Evolutionary conservation across 2,113 vertebrate genomes (phyloP).

Genomic region (Melozone crissalis): DNA sequence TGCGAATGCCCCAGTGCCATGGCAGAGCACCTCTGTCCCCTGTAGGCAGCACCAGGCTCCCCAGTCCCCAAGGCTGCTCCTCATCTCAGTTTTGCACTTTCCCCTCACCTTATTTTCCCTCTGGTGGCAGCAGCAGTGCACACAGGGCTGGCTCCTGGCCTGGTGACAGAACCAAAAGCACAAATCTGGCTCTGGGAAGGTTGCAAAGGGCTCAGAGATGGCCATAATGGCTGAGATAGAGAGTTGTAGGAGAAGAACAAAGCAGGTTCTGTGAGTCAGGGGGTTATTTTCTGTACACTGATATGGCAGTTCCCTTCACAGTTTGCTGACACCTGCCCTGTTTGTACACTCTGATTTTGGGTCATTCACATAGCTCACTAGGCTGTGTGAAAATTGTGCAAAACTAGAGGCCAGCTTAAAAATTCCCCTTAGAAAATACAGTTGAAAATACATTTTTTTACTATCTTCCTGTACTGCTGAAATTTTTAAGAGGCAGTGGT

Average conservation of each 20-base stretch:
- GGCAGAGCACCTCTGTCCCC: not conserved
- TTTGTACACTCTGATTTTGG: not conserved
- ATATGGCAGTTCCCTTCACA: not conserved
- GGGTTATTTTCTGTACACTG: not conserved
- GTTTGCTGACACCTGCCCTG: not conserved
- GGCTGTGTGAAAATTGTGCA: not conserved
- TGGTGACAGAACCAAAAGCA: not conserved
- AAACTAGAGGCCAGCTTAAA: not conserved
- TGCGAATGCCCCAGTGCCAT: too few relatives aligned
- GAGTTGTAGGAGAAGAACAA: not conserved
- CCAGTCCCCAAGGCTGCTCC: rapidly evolving
- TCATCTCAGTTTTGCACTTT: not conserved
- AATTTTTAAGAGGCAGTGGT: not conserved
- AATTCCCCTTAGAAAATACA: not conserved
- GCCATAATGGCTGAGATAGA: not conserved
- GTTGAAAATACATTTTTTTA: not conserved
- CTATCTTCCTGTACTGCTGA: not conserved
- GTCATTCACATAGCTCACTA: not conserved
- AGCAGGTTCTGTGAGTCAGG: not conserved
- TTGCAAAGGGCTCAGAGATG: not conserved
- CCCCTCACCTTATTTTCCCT: not conserved
- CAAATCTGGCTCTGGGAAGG: not conserved
- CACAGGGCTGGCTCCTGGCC: not conserved
- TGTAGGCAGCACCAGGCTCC: not conserved
- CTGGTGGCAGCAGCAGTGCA: not conserved